phyloP scores from a whole-genome alignment of 2,113 vertebrate species.

The Spizaetus ornatus region DNA sequence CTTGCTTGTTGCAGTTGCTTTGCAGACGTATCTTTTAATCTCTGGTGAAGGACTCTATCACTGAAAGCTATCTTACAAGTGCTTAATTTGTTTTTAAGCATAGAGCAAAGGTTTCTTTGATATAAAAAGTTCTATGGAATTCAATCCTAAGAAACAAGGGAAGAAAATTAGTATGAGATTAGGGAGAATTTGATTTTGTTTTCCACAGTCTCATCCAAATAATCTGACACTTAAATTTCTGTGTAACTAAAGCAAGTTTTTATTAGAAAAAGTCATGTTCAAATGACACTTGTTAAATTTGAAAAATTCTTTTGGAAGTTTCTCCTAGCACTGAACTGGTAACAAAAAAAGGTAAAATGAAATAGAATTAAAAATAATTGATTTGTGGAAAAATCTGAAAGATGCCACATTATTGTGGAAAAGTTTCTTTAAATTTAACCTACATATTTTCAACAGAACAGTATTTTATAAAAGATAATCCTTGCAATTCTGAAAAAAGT shows the following conservation, averaged over 20 bases:
- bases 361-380: not conserved
- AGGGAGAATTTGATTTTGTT: not conserved
- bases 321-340: not conserved
- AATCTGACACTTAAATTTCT: not conserved
- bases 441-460: not conserved
- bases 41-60: not conserved
- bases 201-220: not conserved
- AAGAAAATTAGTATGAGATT: not conserved
- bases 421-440: not conserved
- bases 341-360: not conserved
- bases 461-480: not conserved
- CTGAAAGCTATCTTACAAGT: not conserved
- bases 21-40: not conserved
- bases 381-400: not conserved
- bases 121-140: not conserved
- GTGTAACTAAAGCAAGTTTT: not conserved
- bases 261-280: not conserved
- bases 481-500: not conserved
- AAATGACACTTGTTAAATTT: not conserved
- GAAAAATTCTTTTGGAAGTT: accelerated
- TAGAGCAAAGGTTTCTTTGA: not conserved
- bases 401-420: not conserved
- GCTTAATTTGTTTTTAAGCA: not conserved
- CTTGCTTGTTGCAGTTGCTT: not conserved
- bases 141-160: not conserved